phyloP scores from a whole-genome alignment of 2,888 invertebrate genomes.

The Eilema griseolum region DNA sequence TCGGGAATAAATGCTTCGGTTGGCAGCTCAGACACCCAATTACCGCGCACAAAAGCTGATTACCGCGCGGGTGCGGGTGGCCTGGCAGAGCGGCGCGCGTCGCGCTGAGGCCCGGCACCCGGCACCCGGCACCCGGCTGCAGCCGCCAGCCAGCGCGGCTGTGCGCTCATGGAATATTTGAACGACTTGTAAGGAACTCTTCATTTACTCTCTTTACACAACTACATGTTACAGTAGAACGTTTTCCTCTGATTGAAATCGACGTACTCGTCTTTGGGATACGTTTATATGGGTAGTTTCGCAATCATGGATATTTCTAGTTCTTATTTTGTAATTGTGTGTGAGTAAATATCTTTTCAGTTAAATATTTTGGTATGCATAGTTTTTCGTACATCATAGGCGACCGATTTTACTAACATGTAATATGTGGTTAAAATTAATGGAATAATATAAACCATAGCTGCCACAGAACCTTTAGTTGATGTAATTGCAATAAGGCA shows the following conservation, averaged over 20 bases:
- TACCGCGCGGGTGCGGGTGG: slow-evolving; percentile 78
- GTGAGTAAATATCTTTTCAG: too few species aligned
- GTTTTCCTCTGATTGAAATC: slow-evolving; percentile 70
- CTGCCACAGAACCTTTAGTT: slow-evolving; percentile 31
- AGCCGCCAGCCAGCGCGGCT: slow-evolving; percentile 48
- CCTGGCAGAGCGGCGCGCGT: slow-evolving; percentile 46
- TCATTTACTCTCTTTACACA: slow-evolving; percentile 76
- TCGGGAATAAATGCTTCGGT: slow-evolving; percentile 85
- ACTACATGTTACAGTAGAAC: slow-evolving; percentile 62
- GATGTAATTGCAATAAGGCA: slow-evolving; percentile 67
- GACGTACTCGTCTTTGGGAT: slow-evolving; percentile 40
- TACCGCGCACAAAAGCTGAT: slow-evolving; percentile 86
- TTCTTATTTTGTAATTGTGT: too few species aligned
- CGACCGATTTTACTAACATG: too few species aligned
- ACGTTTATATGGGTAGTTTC: background rate
- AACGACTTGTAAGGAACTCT: slow-evolving; percentile 78
- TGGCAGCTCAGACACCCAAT: slow-evolving; percentile 87
- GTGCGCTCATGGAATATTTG: slow-evolving; percentile 75
- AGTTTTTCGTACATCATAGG: too few species aligned
- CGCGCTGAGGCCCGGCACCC: slow-evolving; percentile 36
- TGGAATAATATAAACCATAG: background rate
- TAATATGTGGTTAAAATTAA: background rate
- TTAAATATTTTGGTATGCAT: too few species aligned
- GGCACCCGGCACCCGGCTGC: too few species aligned
- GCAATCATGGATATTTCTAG: background rate